Evolutionary conservation across 2,888 invertebrate species (phyloP), one percentile per base, ranked within the genome.

Genomic region (Seira ritae): DNA sequence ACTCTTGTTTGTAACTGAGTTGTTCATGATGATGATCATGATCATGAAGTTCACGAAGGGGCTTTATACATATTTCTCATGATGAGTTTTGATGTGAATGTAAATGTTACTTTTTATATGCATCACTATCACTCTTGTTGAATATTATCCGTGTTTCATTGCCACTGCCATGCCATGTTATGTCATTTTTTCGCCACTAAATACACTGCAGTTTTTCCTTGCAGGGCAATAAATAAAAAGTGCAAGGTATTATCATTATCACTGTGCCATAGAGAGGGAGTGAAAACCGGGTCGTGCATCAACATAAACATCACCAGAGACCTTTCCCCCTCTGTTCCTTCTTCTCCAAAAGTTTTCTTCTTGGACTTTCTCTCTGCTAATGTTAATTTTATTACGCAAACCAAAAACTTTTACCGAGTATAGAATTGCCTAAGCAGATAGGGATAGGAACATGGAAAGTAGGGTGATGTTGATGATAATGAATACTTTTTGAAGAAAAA

Each of bases 101-200:
- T 42, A 42, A n/a, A 42, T 42, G 42, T 42, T 42, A 42, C 42
- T 42, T 42, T 42, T 42, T 42, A 42, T 42, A 42, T 42, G 42
- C 42, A 42, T 42, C 12, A 42, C 6, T 42, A 42, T 23, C 17
- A 23, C 60, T 23, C 60, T n/a, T n/a, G n/a, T n/a, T n/a, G n/a
- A n/a, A n/a, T n/a, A n/a, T n/a, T n/a, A n/a, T n/a, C n/a, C n/a
- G n/a, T n/a, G 10, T 60, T 72, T 72, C 72, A 72, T 72, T 55
- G 72, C 31, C 60, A 60, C 31, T 60, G 60, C 31, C 60, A 60
- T 24, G 19, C 15, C 50, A 17, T 50, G n/a, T n/a, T n/a, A n/a
- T n/a, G n/a, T n/a, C n/a, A n/a, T n/a, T n/a, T n/a, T n/a, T n/a
- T n/a, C n/a, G n/a, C n/a, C n/a, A n/a, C n/a, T n/a, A n/a, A n/a